Conservation (phyloP, 2,113 vertebrate genomes). For the Macrotis lagotis region DNA sequence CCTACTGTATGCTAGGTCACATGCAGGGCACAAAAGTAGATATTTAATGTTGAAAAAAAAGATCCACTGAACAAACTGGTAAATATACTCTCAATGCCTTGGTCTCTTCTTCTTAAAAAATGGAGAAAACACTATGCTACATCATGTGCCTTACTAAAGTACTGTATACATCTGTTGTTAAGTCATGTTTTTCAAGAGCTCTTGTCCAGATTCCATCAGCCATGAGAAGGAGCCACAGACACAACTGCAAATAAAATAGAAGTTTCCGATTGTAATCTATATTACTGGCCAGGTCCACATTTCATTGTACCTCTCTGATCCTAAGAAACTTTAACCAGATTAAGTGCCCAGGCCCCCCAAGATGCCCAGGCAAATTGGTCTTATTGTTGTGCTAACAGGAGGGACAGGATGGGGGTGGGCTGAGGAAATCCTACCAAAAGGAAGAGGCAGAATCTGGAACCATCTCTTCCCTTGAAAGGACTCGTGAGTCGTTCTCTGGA, state of each 20-base stretch:
- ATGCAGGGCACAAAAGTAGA: neutral
- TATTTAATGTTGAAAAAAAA: neutral
- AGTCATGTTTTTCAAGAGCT: neutral
- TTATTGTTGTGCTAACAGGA: constrained; percentile 15
- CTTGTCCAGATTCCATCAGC: neutral
- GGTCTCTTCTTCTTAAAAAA: neutral
- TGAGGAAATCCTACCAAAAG: constrained; percentile 35
- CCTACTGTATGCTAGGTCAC: neutral
- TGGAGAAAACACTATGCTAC: neutral
- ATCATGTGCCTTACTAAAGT: neutral
- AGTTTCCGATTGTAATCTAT: neutral
- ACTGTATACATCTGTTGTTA: neutral
- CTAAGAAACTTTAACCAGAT: constrained; percentile 74
- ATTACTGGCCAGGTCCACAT: constrained; percentile 33
- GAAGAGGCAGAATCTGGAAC: constrained; percentile 29
- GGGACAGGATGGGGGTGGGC: neutral
- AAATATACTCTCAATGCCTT: neutral
- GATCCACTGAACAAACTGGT: neutral
- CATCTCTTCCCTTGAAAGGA: neutral
- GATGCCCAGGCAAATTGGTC: constrained; percentile 49
- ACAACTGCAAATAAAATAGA: neutral
- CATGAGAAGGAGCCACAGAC: neutral
- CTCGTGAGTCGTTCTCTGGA: neutral
- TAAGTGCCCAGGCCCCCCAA: constrained; percentile 56
- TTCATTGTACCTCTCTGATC: constrained; percentile 61